Conservation (phyloP, 2,888 invertebrate species). For the Archips crataeganus region DNA sequence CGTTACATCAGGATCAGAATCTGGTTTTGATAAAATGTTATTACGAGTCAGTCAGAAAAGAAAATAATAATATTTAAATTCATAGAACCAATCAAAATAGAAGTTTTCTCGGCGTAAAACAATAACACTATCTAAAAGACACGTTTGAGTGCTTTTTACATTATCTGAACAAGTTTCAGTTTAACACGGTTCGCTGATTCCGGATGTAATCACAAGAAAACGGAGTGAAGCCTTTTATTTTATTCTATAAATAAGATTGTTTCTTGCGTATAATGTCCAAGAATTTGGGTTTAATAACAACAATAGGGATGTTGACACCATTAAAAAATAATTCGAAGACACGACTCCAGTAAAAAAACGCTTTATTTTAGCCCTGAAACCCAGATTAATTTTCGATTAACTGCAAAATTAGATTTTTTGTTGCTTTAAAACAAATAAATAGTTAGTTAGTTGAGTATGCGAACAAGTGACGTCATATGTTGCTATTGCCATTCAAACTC, state of each 20-base stretch:
- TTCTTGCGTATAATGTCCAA: neutral
- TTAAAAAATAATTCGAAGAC: too few relatives aligned
- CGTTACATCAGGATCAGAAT: neutral
- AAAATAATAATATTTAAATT: slow-evolving; percentile 19
- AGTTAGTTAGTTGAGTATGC: too few relatives aligned
- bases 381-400: too few relatives aligned
- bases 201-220: slow-evolving; percentile 13
- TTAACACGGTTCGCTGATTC: slow-evolving; percentile 3
- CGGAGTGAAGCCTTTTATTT: slow-evolving; percentile 9
- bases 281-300: neutral
- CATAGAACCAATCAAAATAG: slow-evolving; percentile 13
- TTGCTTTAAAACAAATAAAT: too few relatives aligned
- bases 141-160: slow-evolving; percentile 21
- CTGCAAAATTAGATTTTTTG: too few relatives aligned
- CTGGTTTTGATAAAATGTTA: slow-evolving; percentile 12
- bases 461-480: too few relatives aligned
- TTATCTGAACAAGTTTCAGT: slow-evolving; percentile 15
- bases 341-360: too few relatives aligned
- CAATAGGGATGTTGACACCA: too few relatives aligned
- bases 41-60: slow-evolving; percentile 10
- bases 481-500: too few relatives aligned
- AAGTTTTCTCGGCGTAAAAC: neutral
- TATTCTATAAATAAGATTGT: neutral
- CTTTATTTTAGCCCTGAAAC: too few relatives aligned
- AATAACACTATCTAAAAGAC: neutral